A percentile compares a stretch with the other conserved stretches of the same genome.
These are phyloP conservation scores for Bathybates hornii DNA, from an alignment of 2,113 vertebrate species.

Conservation along the genomic window DNA sequence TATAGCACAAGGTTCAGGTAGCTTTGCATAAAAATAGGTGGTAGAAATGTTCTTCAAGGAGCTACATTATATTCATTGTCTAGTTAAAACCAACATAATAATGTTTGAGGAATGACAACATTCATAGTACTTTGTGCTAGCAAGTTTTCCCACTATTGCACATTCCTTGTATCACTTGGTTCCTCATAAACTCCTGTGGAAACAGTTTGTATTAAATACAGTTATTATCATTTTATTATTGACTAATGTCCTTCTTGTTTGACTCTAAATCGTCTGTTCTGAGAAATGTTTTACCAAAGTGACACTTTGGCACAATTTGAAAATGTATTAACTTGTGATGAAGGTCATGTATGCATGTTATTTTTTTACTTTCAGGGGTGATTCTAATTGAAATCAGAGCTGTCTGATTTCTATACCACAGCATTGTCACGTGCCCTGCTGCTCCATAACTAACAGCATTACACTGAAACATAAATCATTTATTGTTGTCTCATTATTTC, in stretches of 20 bases:
- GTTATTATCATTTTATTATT: background rate
- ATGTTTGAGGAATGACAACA: background rate
- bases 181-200: background rate
- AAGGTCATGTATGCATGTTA: background rate
- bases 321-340: background rate
- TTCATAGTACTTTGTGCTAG: background rate
- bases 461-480: background rate
- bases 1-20: background rate
- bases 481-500: constrained; percentile 10
- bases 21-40: background rate
- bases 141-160: background rate
- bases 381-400: background rate
- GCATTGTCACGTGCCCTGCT: background rate
- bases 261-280: background rate
- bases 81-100: background rate
- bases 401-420: background rate
- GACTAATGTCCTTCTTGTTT: background rate
- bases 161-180: background rate
- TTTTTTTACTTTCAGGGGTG: background rate
- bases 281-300: background rate
- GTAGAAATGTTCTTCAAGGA: background rate
- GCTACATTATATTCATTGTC: background rate
- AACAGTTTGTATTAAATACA: background rate
- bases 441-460: background rate
- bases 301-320: background rate